Evolutionary conservation across 35 echinoderm and acorn worm genomes (phyloP), one percentile per base, ranked within the genome.

Genomic region (Lytechinus variegatus): DNA sequence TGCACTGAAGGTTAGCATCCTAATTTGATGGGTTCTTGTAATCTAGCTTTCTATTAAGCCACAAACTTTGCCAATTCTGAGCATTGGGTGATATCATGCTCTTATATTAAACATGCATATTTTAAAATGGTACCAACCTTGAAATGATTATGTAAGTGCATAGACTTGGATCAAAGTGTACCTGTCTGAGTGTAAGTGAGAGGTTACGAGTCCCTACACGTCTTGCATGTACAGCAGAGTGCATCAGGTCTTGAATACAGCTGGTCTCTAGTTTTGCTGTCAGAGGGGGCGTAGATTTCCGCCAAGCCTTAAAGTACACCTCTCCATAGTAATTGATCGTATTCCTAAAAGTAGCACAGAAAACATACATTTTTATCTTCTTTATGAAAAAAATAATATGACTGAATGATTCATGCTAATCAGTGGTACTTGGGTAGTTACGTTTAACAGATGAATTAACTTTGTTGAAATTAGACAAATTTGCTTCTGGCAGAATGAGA

Each of bases 161-260:
- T 44, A 44, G 33, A 44, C 33, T 44, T 44, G 33, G 33, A 44
- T 10, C 27, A 13, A 27, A 8, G 28, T 88, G 86, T 97, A 99
- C 98, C 96, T 99, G 96, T 97, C 92, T 95, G 10, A 99, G 97
- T 14, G 92, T 96, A 55, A 94, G 93, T n/a, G 97, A 86, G 94
- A 99, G 94, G 12, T 96, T 97, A 5, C 95, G 87, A 0, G 96
- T 44, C 6, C 97, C 98, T 27, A 94, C 91, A 56, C 98, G 97
- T 8, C 94, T 94, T 51, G 98, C 97, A 96, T 99, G 96, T 2
- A 98, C 96, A 87, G 98, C 98, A 96, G 58, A 93, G 92, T 96
- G 97, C 98, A 99, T 99, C 27, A 98, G 54, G 94, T 99, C 98
- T 72, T 99, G 98, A 57, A 99, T 99, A 79, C 98, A 99, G 44